These are phyloP conservation scores for Myioborus melanocephalus DNA, from an alignment of 2,797 vertebrate genomes.

Conservation along the genomic window DNA sequence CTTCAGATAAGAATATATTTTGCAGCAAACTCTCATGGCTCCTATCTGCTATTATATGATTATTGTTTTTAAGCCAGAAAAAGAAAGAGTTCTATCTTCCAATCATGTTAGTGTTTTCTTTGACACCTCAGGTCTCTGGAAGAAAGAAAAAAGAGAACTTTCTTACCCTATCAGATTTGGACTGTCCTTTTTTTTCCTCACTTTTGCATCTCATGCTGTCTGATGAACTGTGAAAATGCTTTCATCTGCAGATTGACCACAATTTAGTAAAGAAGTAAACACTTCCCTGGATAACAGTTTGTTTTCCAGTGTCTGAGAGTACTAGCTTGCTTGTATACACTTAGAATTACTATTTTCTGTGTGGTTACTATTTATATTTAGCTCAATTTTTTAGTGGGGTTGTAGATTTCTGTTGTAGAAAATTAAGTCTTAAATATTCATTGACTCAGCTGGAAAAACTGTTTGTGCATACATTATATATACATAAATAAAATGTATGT, in stretches of 20 bases:
- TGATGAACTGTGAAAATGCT: neutral
- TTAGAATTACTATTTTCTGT: neutral
- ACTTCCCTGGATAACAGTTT: neutral
- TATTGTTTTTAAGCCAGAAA: neutral
- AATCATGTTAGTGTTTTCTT: neutral
- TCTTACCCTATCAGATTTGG: neutral
- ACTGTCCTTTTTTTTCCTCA: neutral
- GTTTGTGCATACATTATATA: neutral
- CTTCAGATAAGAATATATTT: neutral
- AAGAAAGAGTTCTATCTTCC: neutral
- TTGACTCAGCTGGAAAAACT: constrained; percentile 3
- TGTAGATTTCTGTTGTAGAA: neutral
- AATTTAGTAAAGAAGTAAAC: neutral
- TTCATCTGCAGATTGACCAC: neutral
- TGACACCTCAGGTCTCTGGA: neutral
- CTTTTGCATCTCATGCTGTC: neutral
- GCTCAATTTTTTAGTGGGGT: neutral
- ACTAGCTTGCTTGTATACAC: neutral
- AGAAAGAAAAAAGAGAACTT: neutral
- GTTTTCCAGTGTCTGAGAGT: neutral
- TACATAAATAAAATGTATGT: neutral
- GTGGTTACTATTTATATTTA: neutral
- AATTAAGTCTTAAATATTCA: neutral
- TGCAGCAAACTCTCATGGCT: neutral
- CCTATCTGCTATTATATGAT: neutral